Evolutionary conservation across 53 echinoderm and acorn worm species (phyloP), one percentile per base, ranked within the genome.

Genomic region (Patiria pectinifera): DNA sequence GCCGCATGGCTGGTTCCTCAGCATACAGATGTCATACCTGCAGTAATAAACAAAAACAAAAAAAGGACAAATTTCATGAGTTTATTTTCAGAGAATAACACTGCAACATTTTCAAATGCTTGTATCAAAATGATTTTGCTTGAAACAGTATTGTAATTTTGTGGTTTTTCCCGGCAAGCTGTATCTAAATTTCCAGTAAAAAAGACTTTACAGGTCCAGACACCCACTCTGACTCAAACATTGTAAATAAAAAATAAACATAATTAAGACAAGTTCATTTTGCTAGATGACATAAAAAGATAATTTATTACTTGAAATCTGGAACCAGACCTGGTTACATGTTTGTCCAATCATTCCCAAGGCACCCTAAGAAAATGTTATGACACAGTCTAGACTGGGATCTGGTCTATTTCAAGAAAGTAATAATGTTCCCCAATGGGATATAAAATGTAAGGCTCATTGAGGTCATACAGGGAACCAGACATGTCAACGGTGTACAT

Each of bases 21-120:
- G 44, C 87, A 93, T 87, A 86, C 97, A 97, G 76, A 97, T 96
- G 89, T 97, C 97, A 80, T 95, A 93, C 87, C 96, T 96, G 94
- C 15, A 43, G 59, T 14, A 81, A 35, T 35, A 35, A 53, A 53
- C 53, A 53, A 53, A 8, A 53, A 53, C 1, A 53, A 8, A 71
- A 79, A 91, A 94, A 59, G 91, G 45, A 82, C 62, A 46, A 43
- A 79, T 45, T 79, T 3, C 45, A 15, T 66, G 66, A 79, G 45
- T 22, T 79, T 13, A 47, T 13, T 22, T 79, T 79, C 13, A n/a
- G 24, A 74, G 10, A 18, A 5, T 22, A 24, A 74, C 11, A 44
- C 11, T 45, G 15, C 79, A 46, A 79, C 7, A 45, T 79, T 53
- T 53, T 2, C 53, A 35, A 35, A 35, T 35, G 35, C 35, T 35